phyloP scores from a whole-genome alignment of 2,797 vertebrate genomes.

The Erethizon dorsatum region DNA sequence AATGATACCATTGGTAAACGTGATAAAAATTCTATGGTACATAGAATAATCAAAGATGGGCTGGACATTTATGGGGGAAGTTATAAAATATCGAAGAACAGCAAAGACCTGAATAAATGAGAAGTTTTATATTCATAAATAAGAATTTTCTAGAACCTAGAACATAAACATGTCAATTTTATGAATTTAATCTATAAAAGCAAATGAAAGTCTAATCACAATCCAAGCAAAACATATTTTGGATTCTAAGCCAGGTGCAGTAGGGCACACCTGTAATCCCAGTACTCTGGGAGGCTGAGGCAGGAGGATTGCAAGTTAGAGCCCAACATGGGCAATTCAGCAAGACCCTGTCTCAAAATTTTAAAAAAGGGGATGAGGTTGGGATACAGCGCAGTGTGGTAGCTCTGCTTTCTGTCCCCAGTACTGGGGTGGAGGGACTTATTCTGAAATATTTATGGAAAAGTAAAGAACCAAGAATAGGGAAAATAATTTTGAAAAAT shows the following conservation, averaged over 20 bases:
- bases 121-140: slow-evolving; percentile 36
- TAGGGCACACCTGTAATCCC: background rate
- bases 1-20: background rate
- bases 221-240: background rate
- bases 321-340: background rate
- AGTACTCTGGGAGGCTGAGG: background rate
- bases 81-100: background rate
- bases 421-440: background rate
- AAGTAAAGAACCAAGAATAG: background rate
- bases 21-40: background rate
- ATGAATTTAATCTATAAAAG: slow-evolving; percentile 38
- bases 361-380: background rate
- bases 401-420: background rate
- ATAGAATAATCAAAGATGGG: slow-evolving; percentile 25
- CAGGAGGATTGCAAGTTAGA: background rate
- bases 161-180: slow-evolving; percentile 45
- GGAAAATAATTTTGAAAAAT: slow-evolving; percentile 33
- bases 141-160: background rate
- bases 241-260: background rate
- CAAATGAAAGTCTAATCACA: slow-evolving; percentile 40
- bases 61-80: background rate
- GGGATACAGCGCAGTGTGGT: background rate
- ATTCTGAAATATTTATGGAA: background rate
- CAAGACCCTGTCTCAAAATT: background rate
- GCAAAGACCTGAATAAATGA: slow-evolving; percentile 6